Conservation (phyloP, 2,797 vertebrate genomes). For the Neopelma chrysocephalum region DNA sequence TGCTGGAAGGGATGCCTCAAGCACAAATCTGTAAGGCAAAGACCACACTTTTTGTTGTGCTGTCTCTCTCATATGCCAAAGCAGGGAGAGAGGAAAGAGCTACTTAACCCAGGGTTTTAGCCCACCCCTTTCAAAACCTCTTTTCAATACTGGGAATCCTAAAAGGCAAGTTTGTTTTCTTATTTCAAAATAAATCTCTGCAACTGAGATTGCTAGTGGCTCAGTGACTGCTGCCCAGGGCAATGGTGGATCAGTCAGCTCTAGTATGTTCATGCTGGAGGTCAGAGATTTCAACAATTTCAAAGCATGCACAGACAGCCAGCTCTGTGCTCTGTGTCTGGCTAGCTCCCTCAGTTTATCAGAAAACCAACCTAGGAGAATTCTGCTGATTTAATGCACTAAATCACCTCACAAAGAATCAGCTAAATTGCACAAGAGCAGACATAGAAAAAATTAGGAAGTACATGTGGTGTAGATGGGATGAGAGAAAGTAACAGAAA, state of each 20-base stretch:
- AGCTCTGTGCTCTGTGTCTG: neutral
- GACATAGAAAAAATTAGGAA: neutral
- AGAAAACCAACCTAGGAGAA: neutral
- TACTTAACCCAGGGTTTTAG: neutral
- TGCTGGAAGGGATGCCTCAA: neutral
- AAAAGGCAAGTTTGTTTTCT: neutral
- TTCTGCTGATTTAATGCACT: neutral
- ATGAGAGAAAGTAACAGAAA: neutral
- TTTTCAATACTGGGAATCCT: neutral
- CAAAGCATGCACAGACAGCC: neutral
- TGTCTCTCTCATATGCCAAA: neutral
- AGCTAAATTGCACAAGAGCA: neutral
- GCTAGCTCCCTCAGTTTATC: neutral
- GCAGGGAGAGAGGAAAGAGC: neutral
- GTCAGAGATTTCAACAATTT: neutral
- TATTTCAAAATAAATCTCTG: neutral
- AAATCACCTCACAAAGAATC: neutral
- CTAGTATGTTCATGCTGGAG: neutral
- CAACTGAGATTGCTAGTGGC: neutral
- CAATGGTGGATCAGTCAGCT: neutral
- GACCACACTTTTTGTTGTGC: neutral
- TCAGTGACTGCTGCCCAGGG: neutral
- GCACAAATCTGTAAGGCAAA: slow-evolving; percentile 50
- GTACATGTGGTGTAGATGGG: neutral
- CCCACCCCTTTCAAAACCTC: neutral